phyloP scores from a whole-genome alignment of 2,113 vertebrate genomes.

The Oplegnathus fasciatus region DNA sequence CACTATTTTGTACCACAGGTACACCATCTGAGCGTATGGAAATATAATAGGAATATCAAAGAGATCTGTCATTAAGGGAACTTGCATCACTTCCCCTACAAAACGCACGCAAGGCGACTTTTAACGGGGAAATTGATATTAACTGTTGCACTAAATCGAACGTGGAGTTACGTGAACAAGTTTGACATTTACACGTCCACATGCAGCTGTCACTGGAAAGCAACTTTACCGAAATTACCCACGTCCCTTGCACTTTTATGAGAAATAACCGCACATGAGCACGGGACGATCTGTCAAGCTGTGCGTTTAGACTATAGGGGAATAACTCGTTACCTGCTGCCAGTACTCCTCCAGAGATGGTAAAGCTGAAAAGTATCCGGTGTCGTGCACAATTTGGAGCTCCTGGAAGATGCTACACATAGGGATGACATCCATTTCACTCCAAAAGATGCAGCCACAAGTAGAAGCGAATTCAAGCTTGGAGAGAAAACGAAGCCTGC shows the following conservation, averaged over 20 bases:
- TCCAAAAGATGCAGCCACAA: slow-evolving; percentile 57
- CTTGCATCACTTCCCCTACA: slow-evolving; percentile 57
- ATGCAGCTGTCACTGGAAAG: slow-evolving; percentile 50
- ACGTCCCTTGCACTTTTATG: slow-evolving; percentile 24
- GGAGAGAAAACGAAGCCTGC: slow-evolving; percentile 20
- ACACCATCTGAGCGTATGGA: fast-evolving
- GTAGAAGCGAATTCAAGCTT: slow-evolving; percentile 45
- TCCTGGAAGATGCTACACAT: slow-evolving; percentile 99
- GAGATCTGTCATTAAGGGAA: slow-evolving; percentile 33
- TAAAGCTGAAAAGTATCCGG: slow-evolving; percentile 97
- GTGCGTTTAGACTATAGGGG: not conserved
- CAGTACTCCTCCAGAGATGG: slow-evolving; percentile 98
- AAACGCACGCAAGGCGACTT: not conserved
- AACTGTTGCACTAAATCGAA: slow-evolving; percentile 5
- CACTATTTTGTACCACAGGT: fast-evolving
- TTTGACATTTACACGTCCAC: slow-evolving; percentile 47
- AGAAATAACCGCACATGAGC: not conserved
- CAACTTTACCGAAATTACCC: slow-evolving; percentile 29
- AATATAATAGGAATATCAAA: not conserved
- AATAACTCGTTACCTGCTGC: slow-evolving; percentile 92
- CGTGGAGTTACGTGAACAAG: slow-evolving; percentile 22
- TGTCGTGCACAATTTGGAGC: slow-evolving; percentile 98
- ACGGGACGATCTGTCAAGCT: slow-evolving; percentile 20
- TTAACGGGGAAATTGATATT: not conserved
- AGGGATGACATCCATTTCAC: slow-evolving; percentile 97